These are phyloP conservation scores for Ichneumoninae sp. DNA, from an alignment of 2,888 invertebrate genomes.

Conservation along the genomic window DNA sequence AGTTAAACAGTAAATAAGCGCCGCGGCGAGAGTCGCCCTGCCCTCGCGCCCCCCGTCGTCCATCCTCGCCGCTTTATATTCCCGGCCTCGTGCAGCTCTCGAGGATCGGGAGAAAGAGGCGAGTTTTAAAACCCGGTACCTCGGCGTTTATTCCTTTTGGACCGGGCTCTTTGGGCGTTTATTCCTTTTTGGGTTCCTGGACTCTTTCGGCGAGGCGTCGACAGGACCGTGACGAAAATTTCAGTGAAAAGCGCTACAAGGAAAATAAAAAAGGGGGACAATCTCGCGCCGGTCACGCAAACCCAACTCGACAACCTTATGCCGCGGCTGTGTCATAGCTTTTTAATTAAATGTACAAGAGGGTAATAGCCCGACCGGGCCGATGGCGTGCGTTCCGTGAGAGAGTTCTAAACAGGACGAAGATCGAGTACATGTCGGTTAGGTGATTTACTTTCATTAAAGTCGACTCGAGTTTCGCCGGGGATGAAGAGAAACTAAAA, in stretches of 20 bases:
- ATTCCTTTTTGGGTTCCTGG: background rate
- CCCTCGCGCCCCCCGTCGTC: background rate
- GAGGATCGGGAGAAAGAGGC: conserved; percentile 34
- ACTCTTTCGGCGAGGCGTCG: background rate
- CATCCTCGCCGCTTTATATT: conserved; percentile 29
- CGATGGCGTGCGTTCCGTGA: conserved; percentile 18
- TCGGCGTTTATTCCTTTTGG: conserved; percentile 1
- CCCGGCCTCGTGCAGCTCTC: conserved; percentile 26
- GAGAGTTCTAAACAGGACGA: conserved; percentile 49
- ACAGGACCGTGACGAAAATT: background rate
- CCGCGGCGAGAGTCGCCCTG: conserved; percentile 21
- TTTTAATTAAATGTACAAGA: conserved; percentile 63
- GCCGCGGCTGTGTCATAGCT: conserved; percentile 36
- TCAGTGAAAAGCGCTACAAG: conserved; percentile 10
- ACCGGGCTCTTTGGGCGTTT: conserved; percentile 1
- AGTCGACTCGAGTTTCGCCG: background rate
- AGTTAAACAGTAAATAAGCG: conserved; percentile 66
- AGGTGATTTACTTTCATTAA: conserved; percentile 57
- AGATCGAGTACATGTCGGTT: conserved; percentile 60
- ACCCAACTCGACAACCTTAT: conserved; percentile 46
- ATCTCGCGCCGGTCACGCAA: conserved; percentile 29
- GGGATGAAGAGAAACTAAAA: conserved; percentile 16
- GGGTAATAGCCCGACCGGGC: conserved; percentile 36
- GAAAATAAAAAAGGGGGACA: conserved; percentile 15
- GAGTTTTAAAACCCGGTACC: conserved; percentile 29